Percentiles rank a stretch among this genome's conserved stretches.
Conservation (phyloP, 2,797 vertebrate species). For the Emydoidea blandingii region DNA sequence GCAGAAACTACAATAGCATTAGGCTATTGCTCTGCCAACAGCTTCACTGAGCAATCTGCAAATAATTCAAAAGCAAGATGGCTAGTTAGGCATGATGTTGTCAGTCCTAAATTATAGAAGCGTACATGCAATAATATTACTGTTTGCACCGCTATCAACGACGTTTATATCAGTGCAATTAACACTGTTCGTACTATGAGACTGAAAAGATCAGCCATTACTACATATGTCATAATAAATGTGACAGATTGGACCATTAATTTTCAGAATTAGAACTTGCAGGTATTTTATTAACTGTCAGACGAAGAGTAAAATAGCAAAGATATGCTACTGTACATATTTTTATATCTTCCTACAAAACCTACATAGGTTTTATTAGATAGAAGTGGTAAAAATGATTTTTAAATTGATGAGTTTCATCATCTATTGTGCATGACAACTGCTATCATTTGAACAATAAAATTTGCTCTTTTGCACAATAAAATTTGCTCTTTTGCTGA, state of each 20-base stretch:
- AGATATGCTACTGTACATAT: background rate
- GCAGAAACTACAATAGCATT: background rate
- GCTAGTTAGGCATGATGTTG: background rate
- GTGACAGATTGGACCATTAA: background rate
- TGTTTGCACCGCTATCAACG: background rate
- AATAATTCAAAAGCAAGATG: background rate
- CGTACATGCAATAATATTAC: rapidly evolving
- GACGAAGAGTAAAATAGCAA: background rate
- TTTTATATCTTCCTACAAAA: slow-evolving; percentile 3
- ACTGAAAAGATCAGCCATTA: background rate
- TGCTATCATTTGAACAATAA: slow-evolving; percentile 5
- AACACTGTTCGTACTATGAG: background rate
- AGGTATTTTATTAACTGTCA: background rate
- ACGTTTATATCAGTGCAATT: background rate
- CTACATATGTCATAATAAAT: background rate
- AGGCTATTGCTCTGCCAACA: background rate
- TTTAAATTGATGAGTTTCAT: slow-evolving; percentile 60
- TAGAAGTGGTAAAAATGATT: slow-evolving; percentile 27
- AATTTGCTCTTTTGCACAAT: slow-evolving; percentile 18
- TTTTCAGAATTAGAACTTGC: background rate
- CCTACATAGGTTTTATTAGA: background rate
- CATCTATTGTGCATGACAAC: slow-evolving; percentile 3
- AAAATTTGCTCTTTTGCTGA: background rate
- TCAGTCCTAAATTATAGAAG: background rate
- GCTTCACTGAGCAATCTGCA: background rate